phyloP scores from a whole-genome alignment of 2,113 vertebrate genomes.

The Perca flavescens region DNA sequence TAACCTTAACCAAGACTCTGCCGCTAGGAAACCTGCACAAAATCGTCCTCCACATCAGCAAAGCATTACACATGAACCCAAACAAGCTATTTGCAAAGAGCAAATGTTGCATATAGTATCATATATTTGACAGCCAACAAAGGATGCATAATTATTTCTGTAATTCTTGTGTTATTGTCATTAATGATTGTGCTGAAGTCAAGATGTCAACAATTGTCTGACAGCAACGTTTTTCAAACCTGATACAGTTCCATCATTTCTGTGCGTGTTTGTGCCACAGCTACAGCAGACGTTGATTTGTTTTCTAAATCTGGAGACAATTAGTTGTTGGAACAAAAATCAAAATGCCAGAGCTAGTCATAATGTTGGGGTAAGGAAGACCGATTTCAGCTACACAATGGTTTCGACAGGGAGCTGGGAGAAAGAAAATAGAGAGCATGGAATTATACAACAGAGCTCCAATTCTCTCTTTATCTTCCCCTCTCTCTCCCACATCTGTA shows the following conservation, averaged over 20 bases:
- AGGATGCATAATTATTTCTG: not conserved
- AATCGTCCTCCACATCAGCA: not conserved
- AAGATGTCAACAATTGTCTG: constrained; percentile 7
- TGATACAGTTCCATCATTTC: constrained; percentile 43
- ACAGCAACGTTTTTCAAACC: not conserved
- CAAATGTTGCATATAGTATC: not conserved
- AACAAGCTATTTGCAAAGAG: not conserved
- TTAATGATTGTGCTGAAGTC: constrained; percentile 2
- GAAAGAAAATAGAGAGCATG: constrained; percentile 38
- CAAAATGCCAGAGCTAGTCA: constrained; percentile 60
- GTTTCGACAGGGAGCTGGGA: constrained; percentile 57
- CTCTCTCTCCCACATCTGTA: constrained; percentile 65
- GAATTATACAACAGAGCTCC: not conserved
- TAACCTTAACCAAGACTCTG: not conserved
- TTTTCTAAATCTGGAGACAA: constrained; percentile 69
- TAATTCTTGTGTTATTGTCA: constrained; percentile 13
- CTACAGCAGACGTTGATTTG: constrained; percentile 44
- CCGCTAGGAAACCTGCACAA: not conserved
- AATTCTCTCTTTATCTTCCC: constrained; percentile 20
- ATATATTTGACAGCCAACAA: not conserved
- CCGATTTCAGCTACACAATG: constrained; percentile 36
- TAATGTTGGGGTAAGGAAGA: constrained; percentile 51
- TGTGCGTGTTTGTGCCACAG: constrained; percentile 29
- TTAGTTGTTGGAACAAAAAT: constrained; percentile 62
- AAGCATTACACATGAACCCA: not conserved